These are phyloP conservation scores for Abscondita cerata DNA, from an alignment of 2,888 invertebrate species.

Conservation along the genomic window DNA sequence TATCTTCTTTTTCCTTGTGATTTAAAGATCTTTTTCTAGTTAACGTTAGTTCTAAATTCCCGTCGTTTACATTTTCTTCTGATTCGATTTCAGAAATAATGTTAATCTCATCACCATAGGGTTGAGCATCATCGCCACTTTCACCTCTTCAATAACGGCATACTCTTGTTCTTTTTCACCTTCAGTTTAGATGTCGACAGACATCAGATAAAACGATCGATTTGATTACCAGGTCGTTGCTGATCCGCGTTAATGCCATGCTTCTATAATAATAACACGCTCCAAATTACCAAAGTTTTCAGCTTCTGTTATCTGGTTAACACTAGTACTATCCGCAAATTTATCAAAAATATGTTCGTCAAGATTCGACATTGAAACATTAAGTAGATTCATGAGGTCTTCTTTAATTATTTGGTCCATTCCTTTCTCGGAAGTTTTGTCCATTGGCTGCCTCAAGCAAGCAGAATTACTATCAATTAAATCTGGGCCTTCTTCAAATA, in stretches of 20 bases:
- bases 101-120: background rate
- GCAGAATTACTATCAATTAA: background rate
- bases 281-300: too few relatives aligned
- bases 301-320: background rate
- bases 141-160: too few relatives aligned
- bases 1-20: background rate
- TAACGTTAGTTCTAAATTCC: background rate
- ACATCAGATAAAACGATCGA: too few relatives aligned
- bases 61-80: too few relatives aligned
- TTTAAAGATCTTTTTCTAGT: background rate
- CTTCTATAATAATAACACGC: too few relatives aligned
- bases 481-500: background rate
- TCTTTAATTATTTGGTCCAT: background rate
- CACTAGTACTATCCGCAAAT: background rate
- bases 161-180: too few relatives aligned
- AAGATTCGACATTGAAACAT: too few relatives aligned
- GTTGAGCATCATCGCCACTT: too few relatives aligned
- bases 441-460: background rate
- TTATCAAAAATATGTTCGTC: background rate
- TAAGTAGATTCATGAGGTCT: background rate
- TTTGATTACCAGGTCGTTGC: too few relatives aligned
- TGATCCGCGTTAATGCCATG: too few relatives aligned
- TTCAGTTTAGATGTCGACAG: too few relatives aligned
- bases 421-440: background rate
- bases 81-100: background rate